Evolutionary conservation across 2,113 vertebrate species (phyloP), one percentile per base, ranked within the genome.

Genomic region (Plecotus auritus): DNA sequence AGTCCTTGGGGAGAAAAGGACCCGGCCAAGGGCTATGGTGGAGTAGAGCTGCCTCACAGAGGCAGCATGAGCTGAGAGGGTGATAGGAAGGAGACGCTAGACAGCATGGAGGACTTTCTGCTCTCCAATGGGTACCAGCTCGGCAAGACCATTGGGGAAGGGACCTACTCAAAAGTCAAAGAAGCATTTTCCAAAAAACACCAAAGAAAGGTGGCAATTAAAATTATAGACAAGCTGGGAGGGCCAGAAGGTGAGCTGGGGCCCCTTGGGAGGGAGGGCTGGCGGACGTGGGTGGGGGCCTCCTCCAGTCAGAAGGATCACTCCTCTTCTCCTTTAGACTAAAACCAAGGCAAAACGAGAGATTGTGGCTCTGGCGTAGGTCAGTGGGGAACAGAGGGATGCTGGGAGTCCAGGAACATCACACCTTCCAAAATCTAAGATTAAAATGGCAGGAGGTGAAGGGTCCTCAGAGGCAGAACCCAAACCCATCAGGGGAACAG

Each of bases 141-240:
- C 67, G 97, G 98, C 84, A 98, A 98, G 96, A 98, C 98, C 92
- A 98, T 98, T 83, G 98, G 98, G 92, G 97, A 98, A 98, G 98
- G 98, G 77, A 98, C 94, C 32, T 98, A 98, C 94, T 98, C 98
- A 90, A 98, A 98, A 96, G 98, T 98, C 93, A 98, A 98, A 96
- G 98, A 98, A 93, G 98, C 98, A 69, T 98, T 98, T 95, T 98
- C 98, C 86, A 97, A 97, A 74, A 98, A 97, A 95, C 98, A 98
- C 77, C 95, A 96, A 96, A 96, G 96, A 92, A 98, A 98, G 96
- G 98, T 98, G 94, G 98, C 98, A 61, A 97, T 98, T 97, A 98
- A 98, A 98, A 98, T 98, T 96, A 98, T 98, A 77, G 97, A 98
- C 94, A 98, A 98, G 95, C 97, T 92, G 73, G 89, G 96, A 97